phyloP scores from a whole-genome alignment of 2,797 vertebrate genomes.

The Hypotaenidia okinawae region DNA sequence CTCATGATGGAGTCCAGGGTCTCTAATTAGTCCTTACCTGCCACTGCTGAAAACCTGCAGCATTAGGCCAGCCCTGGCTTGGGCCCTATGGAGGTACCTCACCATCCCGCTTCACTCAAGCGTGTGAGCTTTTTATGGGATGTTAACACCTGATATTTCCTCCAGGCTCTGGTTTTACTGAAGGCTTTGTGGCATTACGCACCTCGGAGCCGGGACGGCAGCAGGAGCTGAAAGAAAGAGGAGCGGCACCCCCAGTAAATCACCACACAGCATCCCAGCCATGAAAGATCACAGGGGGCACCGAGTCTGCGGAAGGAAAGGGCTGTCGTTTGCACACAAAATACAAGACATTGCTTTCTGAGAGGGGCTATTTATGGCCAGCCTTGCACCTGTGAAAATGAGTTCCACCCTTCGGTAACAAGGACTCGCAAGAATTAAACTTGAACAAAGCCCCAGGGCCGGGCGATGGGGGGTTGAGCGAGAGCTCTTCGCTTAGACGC shows the following conservation, averaged over 20 bases:
- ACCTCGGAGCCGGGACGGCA: not conserved
- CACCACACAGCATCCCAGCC: not conserved
- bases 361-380: not conserved
- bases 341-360: not conserved
- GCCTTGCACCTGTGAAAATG: not conserved
- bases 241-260: not conserved
- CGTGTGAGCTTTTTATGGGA: conserved; percentile 39
- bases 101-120: not conserved
- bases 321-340: not conserved
- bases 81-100: not conserved
- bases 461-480: not conserved
- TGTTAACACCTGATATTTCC: conserved; percentile 66
- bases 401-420: not conserved
- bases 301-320: not conserved
- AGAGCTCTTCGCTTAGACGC: not conserved
- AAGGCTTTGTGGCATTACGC: not conserved
- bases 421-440: not conserved
- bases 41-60: not conserved
- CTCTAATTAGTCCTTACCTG: conserved; percentile 53
- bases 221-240: not conserved
- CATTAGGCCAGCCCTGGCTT: conserved; percentile 25
- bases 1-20: conserved; percentile 40
- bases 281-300: not conserved
- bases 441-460: fast-evolving
- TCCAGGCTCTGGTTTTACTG: not conserved